Evolutionary conservation across 2,888 invertebrate genomes (phyloP).

Genomic region (Morpho deidamia): DNA sequence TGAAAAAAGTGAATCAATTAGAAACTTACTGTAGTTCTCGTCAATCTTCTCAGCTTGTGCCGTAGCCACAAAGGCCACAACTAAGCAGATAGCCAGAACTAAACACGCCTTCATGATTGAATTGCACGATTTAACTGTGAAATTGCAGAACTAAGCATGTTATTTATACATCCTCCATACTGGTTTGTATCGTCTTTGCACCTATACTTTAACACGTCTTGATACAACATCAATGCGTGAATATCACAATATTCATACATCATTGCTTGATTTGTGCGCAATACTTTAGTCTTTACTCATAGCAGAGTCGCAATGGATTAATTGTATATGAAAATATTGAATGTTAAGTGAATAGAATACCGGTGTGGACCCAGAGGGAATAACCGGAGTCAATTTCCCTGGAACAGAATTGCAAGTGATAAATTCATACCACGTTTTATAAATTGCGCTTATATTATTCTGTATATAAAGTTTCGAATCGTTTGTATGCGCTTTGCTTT

Average conservation of each 20-base stretch:
- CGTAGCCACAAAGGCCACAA: slow-evolving; percentile 27
- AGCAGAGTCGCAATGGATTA: slow-evolving; percentile 12
- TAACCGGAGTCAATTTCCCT: slow-evolving; percentile 56
- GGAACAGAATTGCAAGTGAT: slow-evolving; percentile 48
- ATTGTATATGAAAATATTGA: not conserved
- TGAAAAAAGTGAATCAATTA: too few species aligned
- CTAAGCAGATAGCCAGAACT: slow-evolving; percentile 34
- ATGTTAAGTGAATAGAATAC: not conserved
- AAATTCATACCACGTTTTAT: slow-evolving; percentile 33
- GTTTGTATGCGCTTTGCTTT: slow-evolving; percentile 16
- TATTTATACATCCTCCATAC: slow-evolving; percentile 43
- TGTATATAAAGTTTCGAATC: slow-evolving; percentile 28
- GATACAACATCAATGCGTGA: not conserved
- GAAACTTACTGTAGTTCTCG: slow-evolving; percentile 17
- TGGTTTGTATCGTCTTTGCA: slow-evolving; percentile 26
- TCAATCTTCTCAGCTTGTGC: slow-evolving; percentile 9
- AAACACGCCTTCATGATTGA: slow-evolving; percentile 44
- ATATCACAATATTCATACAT: slow-evolving; percentile 3
- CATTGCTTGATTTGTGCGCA: slow-evolving; percentile 9
- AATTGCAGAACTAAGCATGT: slow-evolving; percentile 30
- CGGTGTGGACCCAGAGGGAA: slow-evolving; percentile 37
- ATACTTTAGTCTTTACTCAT: not conserved
- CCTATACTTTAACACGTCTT: slow-evolving; percentile 24
- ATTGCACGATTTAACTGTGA: slow-evolving; percentile 31
- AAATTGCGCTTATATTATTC: slow-evolving; percentile 32